These are phyloP conservation scores for Motacilla alba DNA, from an alignment of 2,113 vertebrate genomes.

Conservation along the genomic window DNA sequence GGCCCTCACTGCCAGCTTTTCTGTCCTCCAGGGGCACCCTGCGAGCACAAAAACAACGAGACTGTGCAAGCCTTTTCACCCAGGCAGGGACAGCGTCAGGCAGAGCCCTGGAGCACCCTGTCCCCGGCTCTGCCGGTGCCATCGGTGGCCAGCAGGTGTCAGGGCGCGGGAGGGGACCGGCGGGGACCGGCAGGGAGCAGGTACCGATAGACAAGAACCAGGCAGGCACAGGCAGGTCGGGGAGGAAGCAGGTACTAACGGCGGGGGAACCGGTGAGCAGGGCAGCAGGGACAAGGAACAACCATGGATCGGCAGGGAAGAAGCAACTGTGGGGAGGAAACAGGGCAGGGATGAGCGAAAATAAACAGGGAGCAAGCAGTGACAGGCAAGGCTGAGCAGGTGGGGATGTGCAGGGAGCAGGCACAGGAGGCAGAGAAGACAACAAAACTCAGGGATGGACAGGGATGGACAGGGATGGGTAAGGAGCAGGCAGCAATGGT, in stretches of 20 bases:
- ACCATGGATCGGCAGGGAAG: background rate
- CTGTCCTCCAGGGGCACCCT: background rate
- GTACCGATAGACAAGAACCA: background rate
- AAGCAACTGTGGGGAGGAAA: background rate
- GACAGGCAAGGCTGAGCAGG: background rate
- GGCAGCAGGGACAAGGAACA: background rate
- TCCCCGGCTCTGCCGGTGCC: background rate
- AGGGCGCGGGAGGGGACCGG: background rate
- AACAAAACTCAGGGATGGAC: background rate
- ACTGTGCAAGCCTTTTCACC: background rate
- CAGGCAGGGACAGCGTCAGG: background rate
- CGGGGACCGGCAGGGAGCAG: background rate
- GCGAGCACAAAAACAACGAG: background rate
- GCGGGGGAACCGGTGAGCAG: background rate
- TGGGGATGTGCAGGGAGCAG: background rate
- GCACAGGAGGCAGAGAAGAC: background rate
- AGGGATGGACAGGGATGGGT: background rate
- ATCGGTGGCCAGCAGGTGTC: constrained; percentile 55
- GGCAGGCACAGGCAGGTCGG: background rate
- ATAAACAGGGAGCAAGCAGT: background rate
- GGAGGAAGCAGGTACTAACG: background rate
- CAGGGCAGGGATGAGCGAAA: background rate
- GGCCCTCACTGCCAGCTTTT: background rate
- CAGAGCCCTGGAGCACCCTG: background rate
- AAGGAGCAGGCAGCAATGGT: background rate